phyloP scores from a whole-genome alignment of 2,113 vertebrate genomes.

The Cyanoderma ruficeps region DNA sequence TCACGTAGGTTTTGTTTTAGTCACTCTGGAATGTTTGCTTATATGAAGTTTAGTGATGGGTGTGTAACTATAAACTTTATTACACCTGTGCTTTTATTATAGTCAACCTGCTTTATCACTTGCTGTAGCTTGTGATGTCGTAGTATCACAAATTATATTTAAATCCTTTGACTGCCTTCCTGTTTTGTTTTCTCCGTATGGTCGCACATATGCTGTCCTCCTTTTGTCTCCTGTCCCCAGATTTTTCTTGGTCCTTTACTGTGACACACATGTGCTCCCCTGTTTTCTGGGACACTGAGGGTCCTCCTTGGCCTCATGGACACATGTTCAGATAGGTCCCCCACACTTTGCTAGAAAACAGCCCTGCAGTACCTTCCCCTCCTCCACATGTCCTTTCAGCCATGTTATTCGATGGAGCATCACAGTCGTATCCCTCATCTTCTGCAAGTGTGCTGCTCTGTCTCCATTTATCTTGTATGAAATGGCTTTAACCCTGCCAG shows the following conservation, averaged over 20 bases:
- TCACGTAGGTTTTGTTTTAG: neutral
- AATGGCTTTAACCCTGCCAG: neutral
- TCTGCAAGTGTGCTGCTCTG: neutral
- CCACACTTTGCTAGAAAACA: neutral
- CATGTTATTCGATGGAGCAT: neutral
- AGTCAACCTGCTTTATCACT: neutral
- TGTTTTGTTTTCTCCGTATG: neutral
- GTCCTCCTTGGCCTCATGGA: neutral
- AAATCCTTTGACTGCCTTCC: neutral
- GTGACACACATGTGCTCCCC: accelerated
- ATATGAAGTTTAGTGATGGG: neutral
- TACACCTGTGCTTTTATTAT: neutral
- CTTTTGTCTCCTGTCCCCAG: neutral
- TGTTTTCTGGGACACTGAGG: neutral
- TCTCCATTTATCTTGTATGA: neutral
- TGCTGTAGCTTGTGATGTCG: neutral
- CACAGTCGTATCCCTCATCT: neutral
- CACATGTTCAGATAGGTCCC: neutral
- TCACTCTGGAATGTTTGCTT: neutral
- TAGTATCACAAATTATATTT: constrained; percentile 6
- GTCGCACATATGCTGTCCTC: neutral
- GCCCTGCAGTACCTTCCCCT: accelerated
- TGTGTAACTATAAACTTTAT: neutral
- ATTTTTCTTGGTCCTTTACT: neutral
- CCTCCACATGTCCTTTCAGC: neutral